A percentile compares a stretch with the other conserved stretches of the same genome.
phyloP scores from a whole-genome alignment of 2,888 invertebrate genomes.

The Sussaba pulchella region DNA sequence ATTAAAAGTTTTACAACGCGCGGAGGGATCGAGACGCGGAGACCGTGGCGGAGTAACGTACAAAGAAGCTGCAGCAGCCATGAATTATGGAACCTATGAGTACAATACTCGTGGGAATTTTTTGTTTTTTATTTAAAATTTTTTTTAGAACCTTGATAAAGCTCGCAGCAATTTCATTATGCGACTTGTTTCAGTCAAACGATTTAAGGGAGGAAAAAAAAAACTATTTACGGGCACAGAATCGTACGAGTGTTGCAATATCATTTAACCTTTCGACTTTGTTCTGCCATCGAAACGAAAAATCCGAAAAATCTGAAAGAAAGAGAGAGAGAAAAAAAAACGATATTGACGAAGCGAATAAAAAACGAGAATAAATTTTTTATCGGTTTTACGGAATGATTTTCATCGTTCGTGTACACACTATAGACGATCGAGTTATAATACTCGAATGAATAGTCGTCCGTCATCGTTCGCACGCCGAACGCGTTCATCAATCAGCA shows the following conservation, averaged over 20 bases:
- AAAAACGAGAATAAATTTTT: constrained; percentile 16
- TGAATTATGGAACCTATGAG: constrained; percentile 29
- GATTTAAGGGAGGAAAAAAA: neutral
- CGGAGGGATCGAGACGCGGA: constrained; percentile 6
- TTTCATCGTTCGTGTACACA: neutral
- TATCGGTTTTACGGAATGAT: neutral
- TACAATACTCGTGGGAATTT: constrained; percentile 15
- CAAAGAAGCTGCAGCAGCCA: constrained; percentile 13
- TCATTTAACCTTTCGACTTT: neutral
- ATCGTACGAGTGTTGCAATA: neutral
- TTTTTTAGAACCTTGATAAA: constrained; percentile 34
- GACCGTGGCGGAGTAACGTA: constrained; percentile 22
- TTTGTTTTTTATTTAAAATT: constrained; percentile 27
- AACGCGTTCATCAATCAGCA: constrained; percentile 2
- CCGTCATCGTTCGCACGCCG: neutral
- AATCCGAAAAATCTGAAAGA: too few relatives aligned
- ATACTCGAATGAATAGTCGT: neutral
- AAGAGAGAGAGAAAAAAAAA: neutral
- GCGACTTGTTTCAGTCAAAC: constrained; percentile 29
- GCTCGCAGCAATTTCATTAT: constrained; percentile 64
- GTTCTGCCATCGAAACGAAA: too few relatives aligned
- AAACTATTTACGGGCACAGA: neutral
- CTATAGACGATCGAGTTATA: neutral
- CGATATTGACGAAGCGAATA: neutral
- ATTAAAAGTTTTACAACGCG: constrained; percentile 61